phyloP scores from a whole-genome alignment of 2,888 invertebrate species.

The Cotesia congregata region DNA sequence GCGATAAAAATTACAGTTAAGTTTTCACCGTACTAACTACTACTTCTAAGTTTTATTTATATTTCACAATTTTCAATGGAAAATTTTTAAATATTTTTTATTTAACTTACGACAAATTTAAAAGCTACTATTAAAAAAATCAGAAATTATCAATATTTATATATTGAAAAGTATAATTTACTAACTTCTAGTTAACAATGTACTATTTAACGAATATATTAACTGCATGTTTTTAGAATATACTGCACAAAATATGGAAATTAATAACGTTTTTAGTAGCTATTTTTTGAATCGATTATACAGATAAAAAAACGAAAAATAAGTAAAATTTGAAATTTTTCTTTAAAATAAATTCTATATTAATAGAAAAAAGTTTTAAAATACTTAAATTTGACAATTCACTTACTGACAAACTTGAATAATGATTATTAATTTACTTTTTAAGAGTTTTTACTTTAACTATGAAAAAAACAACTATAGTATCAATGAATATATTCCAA shows the following conservation, averaged over 20 bases:
- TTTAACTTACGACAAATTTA: neutral
- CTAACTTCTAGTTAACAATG: slow-evolving; percentile 43
- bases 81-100: neutral
- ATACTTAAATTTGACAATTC: too few relatives aligned
- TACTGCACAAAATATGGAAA: slow-evolving; percentile 13
- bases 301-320: neutral
- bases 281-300: neutral
- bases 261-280: neutral
- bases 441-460: neutral
- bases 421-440: too few relatives aligned
- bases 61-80: neutral
- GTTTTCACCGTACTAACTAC: neutral
- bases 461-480: neutral
- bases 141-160: neutral
- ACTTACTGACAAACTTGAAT: too few relatives aligned
- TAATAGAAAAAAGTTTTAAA: too few relatives aligned
- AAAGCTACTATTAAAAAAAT: neutral
- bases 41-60: slow-evolving; percentile 16
- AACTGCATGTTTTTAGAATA: slow-evolving; percentile 51
- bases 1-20: slow-evolving; percentile 18
- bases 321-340: too few relatives aligned
- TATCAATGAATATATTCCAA: neutral
- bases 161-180: slow-evolving; percentile 32
- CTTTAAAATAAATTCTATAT: too few relatives aligned
- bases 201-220: slow-evolving; percentile 29